Percentiles rank a stretch among this genome's conserved stretches.
phyloP scores from a whole-genome alignment of 2,113 vertebrate genomes.

The Limnothrissa miodon region DNA sequence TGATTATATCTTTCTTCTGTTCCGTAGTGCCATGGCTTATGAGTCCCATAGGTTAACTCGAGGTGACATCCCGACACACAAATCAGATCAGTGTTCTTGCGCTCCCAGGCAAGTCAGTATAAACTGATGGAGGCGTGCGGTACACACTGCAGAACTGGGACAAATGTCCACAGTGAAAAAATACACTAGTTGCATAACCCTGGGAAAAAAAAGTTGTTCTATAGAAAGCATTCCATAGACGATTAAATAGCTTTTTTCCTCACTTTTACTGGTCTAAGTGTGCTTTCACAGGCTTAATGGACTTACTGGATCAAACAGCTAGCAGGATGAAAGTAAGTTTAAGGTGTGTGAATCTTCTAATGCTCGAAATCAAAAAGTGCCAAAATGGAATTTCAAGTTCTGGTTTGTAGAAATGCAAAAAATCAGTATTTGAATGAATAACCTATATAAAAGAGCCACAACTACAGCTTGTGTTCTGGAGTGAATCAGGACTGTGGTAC shows the following conservation, averaged over 20 bases:
- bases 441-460: too few species aligned
- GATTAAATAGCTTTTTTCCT: conserved; percentile 30
- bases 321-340: not conserved
- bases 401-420: not conserved
- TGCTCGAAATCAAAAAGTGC: too few species aligned
- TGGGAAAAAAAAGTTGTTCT: not conserved
- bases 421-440: not conserved
- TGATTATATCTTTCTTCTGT: not conserved
- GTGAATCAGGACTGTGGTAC: conserved; percentile 40
- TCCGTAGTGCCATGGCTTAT: not conserved
- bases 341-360: not conserved
- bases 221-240: conserved; percentile 35
- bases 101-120: not conserved
- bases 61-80: not conserved
- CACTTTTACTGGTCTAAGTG: not conserved
- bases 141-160: not conserved
- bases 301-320: not conserved
- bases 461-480: not conserved
- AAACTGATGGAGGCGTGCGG: not conserved
- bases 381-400: not conserved
- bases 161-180: not conserved
- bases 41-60: not conserved
- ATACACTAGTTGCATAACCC: not conserved
- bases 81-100: not conserved
- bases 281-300: not conserved